phyloP scores from a whole-genome alignment of 2,113 vertebrate species.

The Syrrhaptes paradoxus region DNA sequence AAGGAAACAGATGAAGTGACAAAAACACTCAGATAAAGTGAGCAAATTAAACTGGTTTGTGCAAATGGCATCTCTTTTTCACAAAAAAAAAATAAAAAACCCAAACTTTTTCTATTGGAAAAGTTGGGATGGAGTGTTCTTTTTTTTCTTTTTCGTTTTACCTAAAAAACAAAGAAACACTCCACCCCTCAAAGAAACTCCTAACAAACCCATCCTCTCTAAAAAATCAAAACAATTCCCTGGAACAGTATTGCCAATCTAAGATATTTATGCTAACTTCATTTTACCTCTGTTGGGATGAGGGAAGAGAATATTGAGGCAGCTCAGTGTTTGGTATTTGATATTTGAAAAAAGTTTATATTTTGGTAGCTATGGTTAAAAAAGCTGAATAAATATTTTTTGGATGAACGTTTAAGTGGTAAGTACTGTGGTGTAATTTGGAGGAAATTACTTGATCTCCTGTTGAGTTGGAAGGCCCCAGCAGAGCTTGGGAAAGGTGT shows the following conservation, averaged over 20 bases:
- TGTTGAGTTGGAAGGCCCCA: not conserved
- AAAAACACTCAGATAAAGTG: not conserved
- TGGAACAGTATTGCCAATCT: not conserved
- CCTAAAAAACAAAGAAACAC: not conserved
- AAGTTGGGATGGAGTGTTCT: accelerated
- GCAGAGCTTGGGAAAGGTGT: not conserved
- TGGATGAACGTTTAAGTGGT: not conserved
- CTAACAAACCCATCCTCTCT: not conserved
- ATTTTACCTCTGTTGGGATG: not conserved
- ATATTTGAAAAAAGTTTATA: not conserved
- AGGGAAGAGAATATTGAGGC: not conserved
- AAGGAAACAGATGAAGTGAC: too few species aligned
- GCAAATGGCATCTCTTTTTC: not conserved
- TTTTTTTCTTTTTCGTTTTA: not conserved
- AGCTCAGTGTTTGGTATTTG: not conserved
- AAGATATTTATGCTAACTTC: not conserved
- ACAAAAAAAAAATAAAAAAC: not conserved
- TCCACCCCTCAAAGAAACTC: not conserved
- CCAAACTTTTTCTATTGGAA: not conserved
- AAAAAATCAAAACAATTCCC: not conserved
- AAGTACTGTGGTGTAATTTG: not conserved
- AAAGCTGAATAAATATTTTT: not conserved
- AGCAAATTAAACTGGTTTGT: not conserved
- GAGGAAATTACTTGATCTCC: not conserved
- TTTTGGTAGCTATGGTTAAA: not conserved